phyloP scores from a whole-genome alignment of 2,113 vertebrate genomes.

The Plotosus lineatus region DNA sequence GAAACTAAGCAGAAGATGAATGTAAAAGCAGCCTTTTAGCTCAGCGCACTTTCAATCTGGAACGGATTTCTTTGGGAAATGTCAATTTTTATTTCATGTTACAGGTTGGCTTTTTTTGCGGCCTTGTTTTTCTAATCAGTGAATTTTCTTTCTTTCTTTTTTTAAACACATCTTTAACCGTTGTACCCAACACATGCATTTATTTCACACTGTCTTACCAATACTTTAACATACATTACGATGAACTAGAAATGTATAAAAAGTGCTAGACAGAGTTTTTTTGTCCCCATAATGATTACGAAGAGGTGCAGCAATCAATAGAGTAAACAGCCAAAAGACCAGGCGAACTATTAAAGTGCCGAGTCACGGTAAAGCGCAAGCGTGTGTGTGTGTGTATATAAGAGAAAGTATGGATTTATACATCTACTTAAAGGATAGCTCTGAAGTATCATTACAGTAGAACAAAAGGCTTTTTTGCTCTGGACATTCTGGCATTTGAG shows the following conservation, averaged over 20 bases:
- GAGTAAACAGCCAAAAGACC: neutral
- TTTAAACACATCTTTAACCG: neutral
- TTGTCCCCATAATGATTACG: neutral
- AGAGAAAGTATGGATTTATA: neutral
- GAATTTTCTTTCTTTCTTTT: neutral
- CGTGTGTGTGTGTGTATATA: too few species aligned
- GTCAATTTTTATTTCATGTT: neutral
- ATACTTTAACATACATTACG: neutral
- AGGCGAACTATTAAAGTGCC: neutral
- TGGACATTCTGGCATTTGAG: slow-evolving; percentile 17
- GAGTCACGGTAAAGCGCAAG: neutral
- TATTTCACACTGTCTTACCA: neutral
- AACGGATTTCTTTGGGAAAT: neutral
- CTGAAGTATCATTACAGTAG: neutral
- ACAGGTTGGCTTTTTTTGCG: neutral
- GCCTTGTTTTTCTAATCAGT: neutral
- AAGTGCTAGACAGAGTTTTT: slow-evolving; percentile 6
- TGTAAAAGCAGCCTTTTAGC: neutral
- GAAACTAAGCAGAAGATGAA: neutral
- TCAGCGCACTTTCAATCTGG: too few species aligned
- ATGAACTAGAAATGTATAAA: slow-evolving; percentile 17
- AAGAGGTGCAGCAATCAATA: neutral
- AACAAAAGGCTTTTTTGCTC: slow-evolving; percentile 4
- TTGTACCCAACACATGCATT: neutral
- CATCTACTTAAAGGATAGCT: neutral